A percentile compares a stretch with the other conserved stretches of the same genome.
phyloP scores from a whole-genome alignment of 2,888 invertebrate genomes.

The Tridacna crocea region DNA sequence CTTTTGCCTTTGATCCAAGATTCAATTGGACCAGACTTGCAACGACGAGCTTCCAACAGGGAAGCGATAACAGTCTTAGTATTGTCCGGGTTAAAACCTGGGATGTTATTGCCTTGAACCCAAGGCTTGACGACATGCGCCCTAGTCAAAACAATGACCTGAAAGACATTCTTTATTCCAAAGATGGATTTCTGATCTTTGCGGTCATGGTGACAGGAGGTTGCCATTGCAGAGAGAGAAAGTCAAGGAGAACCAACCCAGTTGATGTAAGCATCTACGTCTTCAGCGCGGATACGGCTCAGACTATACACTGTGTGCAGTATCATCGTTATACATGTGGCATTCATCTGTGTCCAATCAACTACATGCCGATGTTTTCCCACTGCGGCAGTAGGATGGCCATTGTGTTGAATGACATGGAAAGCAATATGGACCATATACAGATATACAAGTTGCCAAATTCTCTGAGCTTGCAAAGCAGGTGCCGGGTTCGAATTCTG shows the following conservation, averaged over 20 bases:
- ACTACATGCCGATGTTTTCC: slow-evolving; percentile 83
- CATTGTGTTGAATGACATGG: slow-evolving; percentile 80
- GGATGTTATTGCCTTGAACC: slow-evolving; percentile 78
- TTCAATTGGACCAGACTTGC: slow-evolving; percentile 80
- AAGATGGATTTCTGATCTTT: slow-evolving; percentile 81
- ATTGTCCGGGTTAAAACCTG: slow-evolving; percentile 75
- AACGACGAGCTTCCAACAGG: slow-evolving; percentile 80
- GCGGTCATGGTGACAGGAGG: slow-evolving; percentile 79
- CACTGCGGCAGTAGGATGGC: slow-evolving; percentile 83
- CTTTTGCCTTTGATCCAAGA: slow-evolving; percentile 83
- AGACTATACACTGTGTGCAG: slow-evolving; percentile 82
- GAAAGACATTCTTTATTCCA: slow-evolving; percentile 80
- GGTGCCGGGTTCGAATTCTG: slow-evolving; percentile 80
- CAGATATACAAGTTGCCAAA: slow-evolving; percentile 82
- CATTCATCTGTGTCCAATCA: slow-evolving; percentile 81
- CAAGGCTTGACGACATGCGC: slow-evolving; percentile 76
- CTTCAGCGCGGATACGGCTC: slow-evolving; percentile 80
- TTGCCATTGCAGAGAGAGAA: slow-evolving; percentile 81
- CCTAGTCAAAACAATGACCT: slow-evolving; percentile 76
- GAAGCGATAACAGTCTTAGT: slow-evolving; percentile 80
- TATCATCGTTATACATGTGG: slow-evolving; percentile 82
- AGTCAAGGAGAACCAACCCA: slow-evolving; percentile 79
- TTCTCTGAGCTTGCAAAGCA: slow-evolving; percentile 79
- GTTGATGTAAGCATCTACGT: slow-evolving; percentile 81
- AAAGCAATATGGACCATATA: slow-evolving; percentile 79